Conservation (phyloP, 2,888 invertebrate genomes). For the Pyrrhia umbra region DNA sequence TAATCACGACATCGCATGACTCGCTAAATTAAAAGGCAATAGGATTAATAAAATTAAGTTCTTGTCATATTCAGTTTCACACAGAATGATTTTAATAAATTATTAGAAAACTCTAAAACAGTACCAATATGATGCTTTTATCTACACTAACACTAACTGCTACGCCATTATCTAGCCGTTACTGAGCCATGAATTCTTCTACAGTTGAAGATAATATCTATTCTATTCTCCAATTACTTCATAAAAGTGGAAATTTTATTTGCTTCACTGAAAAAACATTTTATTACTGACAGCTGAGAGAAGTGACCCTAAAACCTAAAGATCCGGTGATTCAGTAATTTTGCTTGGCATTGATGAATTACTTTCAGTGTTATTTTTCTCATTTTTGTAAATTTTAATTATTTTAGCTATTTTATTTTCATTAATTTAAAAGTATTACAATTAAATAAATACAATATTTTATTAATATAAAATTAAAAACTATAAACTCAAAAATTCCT, state of each 20-base stretch:
- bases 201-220: not conserved
- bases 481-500: no score
- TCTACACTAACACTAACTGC: no score
- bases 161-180: no score
- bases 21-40: not conserved
- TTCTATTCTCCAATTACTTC: not conserved
- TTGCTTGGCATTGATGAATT: conserved; percentile 41
- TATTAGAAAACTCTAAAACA: no score
- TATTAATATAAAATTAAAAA: no score
- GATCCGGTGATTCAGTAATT: conserved; percentile 37
- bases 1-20: not conserved
- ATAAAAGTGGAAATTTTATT: conserved; percentile 13
- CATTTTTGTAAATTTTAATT: not conserved
- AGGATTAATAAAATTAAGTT: not conserved
- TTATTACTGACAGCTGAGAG: conserved; percentile 19
- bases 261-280: conserved; percentile 34
- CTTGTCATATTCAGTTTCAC: not conserved
- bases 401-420: no score
- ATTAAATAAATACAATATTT: no score
- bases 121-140: no score
- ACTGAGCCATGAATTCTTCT: no score
- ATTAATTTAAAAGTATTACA: not conserved
- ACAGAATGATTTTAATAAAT: no score
- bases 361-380: conserved; percentile 26
- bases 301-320: conserved; percentile 22